Percentiles rank a stretch among this genome's conserved stretches.
phyloP scores from a whole-genome alignment of 2,888 invertebrate genomes.

The Acronicta psi region DNA sequence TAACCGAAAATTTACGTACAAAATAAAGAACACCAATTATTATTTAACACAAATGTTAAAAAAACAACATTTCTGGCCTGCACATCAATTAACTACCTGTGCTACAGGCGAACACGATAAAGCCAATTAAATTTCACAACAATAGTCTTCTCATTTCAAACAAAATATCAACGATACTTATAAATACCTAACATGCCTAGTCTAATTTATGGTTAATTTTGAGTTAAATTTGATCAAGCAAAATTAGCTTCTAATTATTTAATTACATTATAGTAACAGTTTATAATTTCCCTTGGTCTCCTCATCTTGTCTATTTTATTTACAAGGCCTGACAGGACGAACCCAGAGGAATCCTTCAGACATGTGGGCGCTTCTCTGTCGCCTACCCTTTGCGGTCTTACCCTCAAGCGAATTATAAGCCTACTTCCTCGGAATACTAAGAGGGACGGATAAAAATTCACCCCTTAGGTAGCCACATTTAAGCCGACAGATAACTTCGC shows the following conservation, averaged over 20 bases:
- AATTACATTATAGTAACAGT: slow-evolving; percentile 33
- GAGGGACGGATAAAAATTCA: slow-evolving; percentile 80
- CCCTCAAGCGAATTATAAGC: slow-evolving; percentile 83
- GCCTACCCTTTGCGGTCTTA: slow-evolving; percentile 74
- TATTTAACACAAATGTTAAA: too few species aligned
- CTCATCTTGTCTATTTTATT: slow-evolving; percentile 68
- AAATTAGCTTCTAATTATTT: slow-evolving; percentile 35
- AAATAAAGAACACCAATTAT: too few species aligned
- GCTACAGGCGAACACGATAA: too few species aligned
- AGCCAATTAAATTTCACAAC: too few species aligned
- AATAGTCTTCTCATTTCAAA: too few species aligned
- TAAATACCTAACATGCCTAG: too few species aligned
- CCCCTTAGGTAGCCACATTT: slow-evolving; percentile 81
- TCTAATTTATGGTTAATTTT: slow-evolving; percentile 3
- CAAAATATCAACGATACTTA: too few species aligned
- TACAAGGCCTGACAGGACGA: slow-evolving; percentile 69
- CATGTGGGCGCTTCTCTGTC: slow-evolving; percentile 70
- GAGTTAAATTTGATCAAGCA: slow-evolving; percentile 34
- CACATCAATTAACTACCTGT: too few species aligned
- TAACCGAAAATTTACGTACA: too few species aligned
- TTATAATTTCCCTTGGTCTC: slow-evolving; percentile 35
- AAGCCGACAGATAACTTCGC: slow-evolving; percentile 83
- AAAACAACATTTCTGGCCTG: too few species aligned
- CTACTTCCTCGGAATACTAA: slow-evolving; percentile 83
- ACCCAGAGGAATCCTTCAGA: slow-evolving; percentile 66